phyloP scores from a whole-genome alignment of 1,140 invertebrate genomes.

The Polypedilum vanderplanki region DNA sequence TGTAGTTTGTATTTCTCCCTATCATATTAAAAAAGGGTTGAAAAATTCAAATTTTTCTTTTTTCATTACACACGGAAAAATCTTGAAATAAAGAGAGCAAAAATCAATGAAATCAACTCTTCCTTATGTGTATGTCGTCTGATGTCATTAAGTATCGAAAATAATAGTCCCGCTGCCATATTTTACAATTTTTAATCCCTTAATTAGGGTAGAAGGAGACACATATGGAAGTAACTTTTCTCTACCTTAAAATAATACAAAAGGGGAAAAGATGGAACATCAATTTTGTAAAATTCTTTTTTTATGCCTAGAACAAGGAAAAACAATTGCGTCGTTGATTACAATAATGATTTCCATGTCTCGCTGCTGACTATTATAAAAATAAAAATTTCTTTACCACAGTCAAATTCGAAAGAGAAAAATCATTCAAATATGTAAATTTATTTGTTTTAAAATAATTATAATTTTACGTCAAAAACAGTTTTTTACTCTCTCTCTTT shows the following conservation, averaged over 20 bases:
- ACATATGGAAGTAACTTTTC: conserved; percentile 1
- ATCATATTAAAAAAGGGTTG: no score
- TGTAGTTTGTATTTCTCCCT: no score
- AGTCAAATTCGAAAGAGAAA: background rate
- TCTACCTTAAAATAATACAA: background rate
- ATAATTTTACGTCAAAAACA: conserved; percentile 25
- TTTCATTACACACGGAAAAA: background rate
- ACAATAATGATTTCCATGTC: conserved; percentile 22
- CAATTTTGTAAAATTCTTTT: background rate
- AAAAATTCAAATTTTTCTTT: background rate
- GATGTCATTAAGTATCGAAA: conserved; percentile 4
- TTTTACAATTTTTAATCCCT: conserved; percentile 28
- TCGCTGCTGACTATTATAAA: background rate
- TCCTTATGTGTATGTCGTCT: conserved; percentile 4
- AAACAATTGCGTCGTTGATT: conserved; percentile 27
- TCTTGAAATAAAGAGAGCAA: background rate
- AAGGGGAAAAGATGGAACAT: background rate
- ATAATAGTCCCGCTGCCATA: conserved; percentile 4
- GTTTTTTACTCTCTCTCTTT: background rate
- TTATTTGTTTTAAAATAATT: conserved; percentile 29
- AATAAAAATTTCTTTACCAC: background rate
- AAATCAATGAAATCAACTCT: conserved; percentile 21
- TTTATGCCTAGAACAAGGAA: background rate
- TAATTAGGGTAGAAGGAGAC: background rate
- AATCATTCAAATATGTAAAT: conserved; percentile 26